A percentile compares a stretch with the other conserved stretches of the same genome.
These are phyloP conservation scores for Drosophila pseudoananassae DNA, from an alignment of 1,140 invertebrate species.

Conservation along the genomic window DNA sequence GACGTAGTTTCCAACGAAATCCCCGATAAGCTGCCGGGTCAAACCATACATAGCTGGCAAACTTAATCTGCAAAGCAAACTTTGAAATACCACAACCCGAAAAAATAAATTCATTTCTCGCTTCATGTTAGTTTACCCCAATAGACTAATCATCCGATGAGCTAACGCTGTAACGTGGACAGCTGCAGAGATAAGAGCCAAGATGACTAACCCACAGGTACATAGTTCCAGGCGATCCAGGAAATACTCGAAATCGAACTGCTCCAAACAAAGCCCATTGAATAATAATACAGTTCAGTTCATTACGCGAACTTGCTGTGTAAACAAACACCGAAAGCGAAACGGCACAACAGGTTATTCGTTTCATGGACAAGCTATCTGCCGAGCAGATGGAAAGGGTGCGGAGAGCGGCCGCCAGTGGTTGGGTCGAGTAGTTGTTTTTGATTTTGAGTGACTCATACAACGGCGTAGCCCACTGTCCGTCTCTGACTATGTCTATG, in stretches of 20 bases:
- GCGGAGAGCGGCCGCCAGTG: slow-evolving; percentile 19
- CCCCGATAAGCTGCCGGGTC: slow-evolving; percentile 39
- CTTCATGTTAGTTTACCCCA: slow-evolving; percentile 2
- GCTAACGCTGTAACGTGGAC: slow-evolving; percentile 18
- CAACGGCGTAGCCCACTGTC: slow-evolving; percentile 25
- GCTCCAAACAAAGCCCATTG: slow-evolving; percentile 57
- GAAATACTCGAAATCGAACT: slow-evolving; percentile 55
- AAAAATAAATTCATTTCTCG: slow-evolving; percentile 23
- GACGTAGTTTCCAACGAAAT: slow-evolving; percentile 16
- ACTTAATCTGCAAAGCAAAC: slow-evolving; percentile 17
- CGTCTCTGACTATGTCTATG: slow-evolving; percentile 5
- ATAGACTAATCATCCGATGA: slow-evolving; percentile 22
- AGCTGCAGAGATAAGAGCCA: slow-evolving; percentile 60
- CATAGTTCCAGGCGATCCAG: slow-evolving; percentile 44
- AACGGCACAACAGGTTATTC: slow-evolving; percentile 75
- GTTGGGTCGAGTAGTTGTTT: slow-evolving; percentile 28
- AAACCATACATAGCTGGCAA: slow-evolving; percentile 7
- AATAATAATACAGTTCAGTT: slow-evolving; percentile 64
- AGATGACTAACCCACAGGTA: slow-evolving; percentile 58
- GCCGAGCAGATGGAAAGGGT: slow-evolving; percentile 5
- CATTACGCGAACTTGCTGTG: slow-evolving; percentile 58
- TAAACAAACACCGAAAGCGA: slow-evolving; percentile 74
- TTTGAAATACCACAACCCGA: slow-evolving; percentile 12
- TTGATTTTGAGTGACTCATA: slow-evolving; percentile 24
- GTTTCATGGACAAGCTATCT: slow-evolving; percentile 76